Base-by-base conservation (phyloP, 2,113 vertebrate species). In the Mustelus asterias region DNA sequence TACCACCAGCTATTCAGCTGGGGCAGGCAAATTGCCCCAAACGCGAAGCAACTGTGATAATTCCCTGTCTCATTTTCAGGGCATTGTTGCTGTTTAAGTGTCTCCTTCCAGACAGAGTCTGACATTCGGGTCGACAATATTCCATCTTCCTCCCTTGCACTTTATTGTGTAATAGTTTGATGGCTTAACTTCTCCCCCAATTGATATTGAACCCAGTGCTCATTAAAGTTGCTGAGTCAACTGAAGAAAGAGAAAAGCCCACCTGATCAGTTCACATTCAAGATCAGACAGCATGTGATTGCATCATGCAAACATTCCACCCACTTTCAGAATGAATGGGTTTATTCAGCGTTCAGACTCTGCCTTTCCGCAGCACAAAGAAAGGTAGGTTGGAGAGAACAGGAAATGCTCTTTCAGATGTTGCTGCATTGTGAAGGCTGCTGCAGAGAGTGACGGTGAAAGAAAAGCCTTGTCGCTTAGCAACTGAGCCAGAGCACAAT, bases 261-360 rank as follows among this genome's bases (percentile, higher is more conserved):
- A 90, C 29, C 54, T 60, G 26, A 60, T 60, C 54, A 22, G 14
- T n/a, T 93, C 60, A 67, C 48, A n/a, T 14, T 16, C 54, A 3
- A 63, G 89, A 18, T 93, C 60, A 67, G 20, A 37, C 8, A 20
- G 33, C 33, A 22, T 22, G 33, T 83, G 78, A 83, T 41, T 13
- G 78, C 11, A 80, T 80, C 76, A 37, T 16, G n/a, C 78, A 37
- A 83, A n/a, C 58, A 63, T 2, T 37, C 60, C 33, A 65, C 89
- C 89, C 89, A 93, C 89, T 93, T 93, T 93, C 60, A 93, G 89
- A 93, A 93, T 67, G 89, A 67, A 67, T 93, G 14, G 33, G 33
- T 65, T 65, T 65, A 54, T 58, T 89, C 85, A 29, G 85, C 29
- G 58, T 92, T 65, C 33, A 18, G 60, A 20, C 16, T 65, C 89